These are phyloP conservation scores for Circaetus gallicus DNA, from an alignment of 2,113 vertebrate genomes.

Conservation along the genomic window DNA sequence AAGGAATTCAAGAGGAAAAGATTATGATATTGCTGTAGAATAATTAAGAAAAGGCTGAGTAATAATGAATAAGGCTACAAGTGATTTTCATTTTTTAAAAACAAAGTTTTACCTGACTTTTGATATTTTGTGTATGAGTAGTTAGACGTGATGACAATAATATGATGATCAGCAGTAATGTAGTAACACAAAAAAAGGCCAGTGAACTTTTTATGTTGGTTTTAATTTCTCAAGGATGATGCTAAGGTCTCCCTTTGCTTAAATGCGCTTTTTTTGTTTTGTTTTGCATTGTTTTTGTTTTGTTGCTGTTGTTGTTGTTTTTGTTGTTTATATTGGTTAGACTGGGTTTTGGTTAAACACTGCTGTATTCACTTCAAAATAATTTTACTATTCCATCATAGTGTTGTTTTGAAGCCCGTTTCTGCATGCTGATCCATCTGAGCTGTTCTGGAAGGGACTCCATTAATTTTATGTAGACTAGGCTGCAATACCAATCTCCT, in stretches of 20 bases:
- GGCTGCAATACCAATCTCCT: not conserved
- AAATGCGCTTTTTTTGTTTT: not conserved
- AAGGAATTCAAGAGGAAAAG: not conserved
- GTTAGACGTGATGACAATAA: not conserved
- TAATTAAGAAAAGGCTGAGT: not conserved
- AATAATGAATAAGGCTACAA: not conserved
- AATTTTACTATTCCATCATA: not conserved
- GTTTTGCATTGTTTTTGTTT: not conserved
- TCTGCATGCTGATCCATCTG: not conserved
- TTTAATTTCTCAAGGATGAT: not conserved
- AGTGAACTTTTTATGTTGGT: not conserved
- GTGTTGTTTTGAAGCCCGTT: not conserved
- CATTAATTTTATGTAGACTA: not conserved
- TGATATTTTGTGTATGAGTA: not conserved
- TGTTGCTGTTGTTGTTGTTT: not conserved
- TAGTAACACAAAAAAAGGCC: not conserved
- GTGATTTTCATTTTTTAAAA: not conserved
- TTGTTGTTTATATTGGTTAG: not conserved
- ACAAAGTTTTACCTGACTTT: not conserved
- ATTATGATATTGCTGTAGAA: not conserved
- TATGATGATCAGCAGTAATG: not conserved
- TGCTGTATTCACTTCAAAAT: not conserved
- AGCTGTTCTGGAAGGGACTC: not conserved
- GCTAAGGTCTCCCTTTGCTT: not conserved
- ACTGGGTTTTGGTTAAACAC: not conserved